phyloP scores from a whole-genome alignment of 2,888 invertebrate genomes.

The Miltochrista miniata region DNA sequence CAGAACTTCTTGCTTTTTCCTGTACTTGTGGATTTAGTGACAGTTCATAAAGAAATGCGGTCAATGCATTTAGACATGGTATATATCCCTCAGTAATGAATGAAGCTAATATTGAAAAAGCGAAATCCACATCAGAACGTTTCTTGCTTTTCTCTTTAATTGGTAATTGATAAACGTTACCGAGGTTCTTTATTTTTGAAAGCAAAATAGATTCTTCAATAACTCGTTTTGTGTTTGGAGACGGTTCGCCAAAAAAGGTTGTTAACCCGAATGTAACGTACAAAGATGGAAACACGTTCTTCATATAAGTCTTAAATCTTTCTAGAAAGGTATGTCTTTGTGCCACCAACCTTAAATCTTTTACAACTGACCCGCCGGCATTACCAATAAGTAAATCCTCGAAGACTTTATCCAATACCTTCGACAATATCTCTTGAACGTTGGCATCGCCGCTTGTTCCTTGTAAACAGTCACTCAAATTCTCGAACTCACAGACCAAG shows the following conservation, averaged over 20 bases:
- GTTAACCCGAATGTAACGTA: constrained; percentile 60
- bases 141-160: constrained; percentile 52
- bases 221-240: constrained; percentile 45
- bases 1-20: constrained; percentile 53
- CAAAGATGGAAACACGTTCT: constrained; percentile 71
- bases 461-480: constrained; percentile 75
- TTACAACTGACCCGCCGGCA: constrained; percentile 53
- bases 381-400: constrained; percentile 67
- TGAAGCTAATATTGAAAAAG: constrained; percentile 56
- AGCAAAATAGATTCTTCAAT: constrained; percentile 57
- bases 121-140: constrained; percentile 53
- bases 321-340: constrained; percentile 55
- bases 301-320: constrained; percentile 69
- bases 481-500: constrained; percentile 57
- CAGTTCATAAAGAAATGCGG: constrained; percentile 64
- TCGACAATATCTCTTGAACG: constrained; percentile 75
- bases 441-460: constrained; percentile 78
- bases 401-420: constrained; percentile 76
- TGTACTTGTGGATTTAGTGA: constrained; percentile 59
- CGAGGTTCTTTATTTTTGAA: constrained; percentile 52
- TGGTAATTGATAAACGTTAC: constrained; percentile 52
- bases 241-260: constrained; percentile 52
- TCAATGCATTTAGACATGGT: constrained; percentile 63
- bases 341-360: constrained; percentile 52
- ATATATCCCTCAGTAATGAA: constrained; percentile 73